Percentiles rank a stretch among this genome's conserved stretches.
Evolutionary conservation across 2,113 vertebrate genomes (phyloP).

Genomic region (Physeter macrocephalus): DNA sequence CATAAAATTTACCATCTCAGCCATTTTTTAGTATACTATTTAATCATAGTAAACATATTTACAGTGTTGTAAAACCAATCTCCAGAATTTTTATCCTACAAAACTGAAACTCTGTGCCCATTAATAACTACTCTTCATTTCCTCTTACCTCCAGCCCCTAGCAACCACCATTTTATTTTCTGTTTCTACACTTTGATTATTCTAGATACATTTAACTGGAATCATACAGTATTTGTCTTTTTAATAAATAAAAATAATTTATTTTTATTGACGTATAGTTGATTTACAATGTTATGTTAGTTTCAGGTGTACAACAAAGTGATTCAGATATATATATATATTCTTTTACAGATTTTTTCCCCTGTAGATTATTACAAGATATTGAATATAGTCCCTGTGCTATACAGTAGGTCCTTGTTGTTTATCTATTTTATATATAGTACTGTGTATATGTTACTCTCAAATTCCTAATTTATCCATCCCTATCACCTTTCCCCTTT

Average conservation of each 20-base stretch:
- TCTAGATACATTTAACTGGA: not conserved
- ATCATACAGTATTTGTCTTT: not conserved
- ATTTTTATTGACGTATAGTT: not conserved
- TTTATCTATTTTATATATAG: not conserved
- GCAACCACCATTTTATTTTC: not conserved
- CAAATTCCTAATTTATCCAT: not conserved
- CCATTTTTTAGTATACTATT: not conserved
- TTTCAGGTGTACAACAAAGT: not conserved
- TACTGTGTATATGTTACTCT: not conserved
- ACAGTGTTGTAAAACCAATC: not conserved
- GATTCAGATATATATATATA: not conserved
- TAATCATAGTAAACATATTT: not conserved
- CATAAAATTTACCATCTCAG: not conserved
- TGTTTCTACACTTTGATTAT: not conserved
- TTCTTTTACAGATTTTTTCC: not conserved
- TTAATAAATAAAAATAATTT: not conserved
- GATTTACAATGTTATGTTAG: not conserved
- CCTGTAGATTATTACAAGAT: not conserved
- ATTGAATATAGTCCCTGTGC: not conserved
- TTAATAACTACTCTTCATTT: not conserved
- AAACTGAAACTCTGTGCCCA: not conserved
- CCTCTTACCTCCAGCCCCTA: not conserved
- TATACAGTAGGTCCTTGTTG: not conserved
- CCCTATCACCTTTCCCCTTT: not conserved
- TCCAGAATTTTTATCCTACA: not conserved